Evolutionary conservation across 2,797 vertebrate species (phyloP).

Genomic region (Paedocypris micromegethes): DNA sequence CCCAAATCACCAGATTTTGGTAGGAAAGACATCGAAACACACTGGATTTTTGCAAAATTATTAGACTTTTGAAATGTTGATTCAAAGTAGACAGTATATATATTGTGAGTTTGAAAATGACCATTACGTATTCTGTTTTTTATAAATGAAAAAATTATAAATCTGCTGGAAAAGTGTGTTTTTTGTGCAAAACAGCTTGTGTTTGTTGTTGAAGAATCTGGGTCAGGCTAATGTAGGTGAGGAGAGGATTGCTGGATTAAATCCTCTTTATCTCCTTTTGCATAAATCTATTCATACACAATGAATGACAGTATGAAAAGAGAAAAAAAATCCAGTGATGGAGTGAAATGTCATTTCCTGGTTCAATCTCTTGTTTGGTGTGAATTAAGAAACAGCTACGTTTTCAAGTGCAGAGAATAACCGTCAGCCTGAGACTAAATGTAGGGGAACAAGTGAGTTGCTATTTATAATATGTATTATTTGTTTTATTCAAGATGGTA

Average conservation of each 20-base stretch:
- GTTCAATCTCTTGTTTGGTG: constrained; percentile 51
- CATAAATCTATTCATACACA: constrained; percentile 68
- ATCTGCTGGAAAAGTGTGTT: not conserved
- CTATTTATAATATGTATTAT: too few species aligned
- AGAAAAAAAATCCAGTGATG: constrained; percentile 38
- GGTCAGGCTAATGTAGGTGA: constrained; percentile 76
- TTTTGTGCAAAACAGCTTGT: constrained; percentile 30
- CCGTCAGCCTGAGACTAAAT: too few species aligned
- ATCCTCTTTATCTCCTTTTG: constrained; percentile 70
- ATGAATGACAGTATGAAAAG: constrained; percentile 42
- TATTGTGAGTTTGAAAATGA: too few species aligned
- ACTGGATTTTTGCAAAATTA: too few species aligned
- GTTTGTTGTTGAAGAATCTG: constrained; percentile 55
- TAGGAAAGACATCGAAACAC: too few species aligned
- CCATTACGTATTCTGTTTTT: too few species aligned
- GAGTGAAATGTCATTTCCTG: constrained; percentile 67
- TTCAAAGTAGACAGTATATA: too few species aligned
- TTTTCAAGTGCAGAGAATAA: too few species aligned
- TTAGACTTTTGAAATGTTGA: too few species aligned
- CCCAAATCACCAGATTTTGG: too few species aligned
- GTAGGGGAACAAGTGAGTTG: too few species aligned
- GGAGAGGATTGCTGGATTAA: constrained; percentile 71
- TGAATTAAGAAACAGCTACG: not conserved
- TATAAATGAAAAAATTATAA: not conserved
- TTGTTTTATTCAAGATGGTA: too few species aligned